Evolutionary conservation across 2,888 invertebrate genomes (phyloP), one percentile per base, ranked within the genome.

Genomic region (Coleophora deauratella): DNA sequence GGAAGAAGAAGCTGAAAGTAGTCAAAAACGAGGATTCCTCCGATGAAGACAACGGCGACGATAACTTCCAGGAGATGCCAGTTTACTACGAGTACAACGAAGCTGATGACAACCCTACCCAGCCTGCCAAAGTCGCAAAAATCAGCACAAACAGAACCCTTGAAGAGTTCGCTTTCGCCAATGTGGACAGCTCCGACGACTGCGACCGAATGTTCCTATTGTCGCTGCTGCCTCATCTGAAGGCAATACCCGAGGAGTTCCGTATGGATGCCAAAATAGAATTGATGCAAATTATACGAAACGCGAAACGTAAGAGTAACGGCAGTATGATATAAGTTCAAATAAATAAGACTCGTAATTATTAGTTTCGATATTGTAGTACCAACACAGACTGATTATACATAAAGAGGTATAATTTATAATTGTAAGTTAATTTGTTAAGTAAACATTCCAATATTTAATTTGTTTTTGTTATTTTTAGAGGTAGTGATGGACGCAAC

Each of bases 181-280:
- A 56, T 44, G 82, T 82, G 0, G 78, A 81, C 34, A 35, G 55
- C 1, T 34, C 42, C 0, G 80, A 81, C 7, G 84, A 84, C 45
- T 54, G 74, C 1, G 85, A 85, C 34, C 78, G 66, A 51, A 54
- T 84, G 61, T 85, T 85, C 44, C 62, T 85, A 3, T 39, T 85
- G 14, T 85, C 85, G 1, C 59, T 85, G 0, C 50, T 82, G 13
- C 82, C 82, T 2, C 82, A 84, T 57, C 53, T 85, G 27, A 82
- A 75, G 49, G 58, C 73, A 0, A 65, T 85, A 43, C 84, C 84
- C 0, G 81, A 84, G 31, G 68, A 74, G 36, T 60, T 59, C 37
- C 61, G 75, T 2, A 51, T 85, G 3, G 77, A 75, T 33, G 76
- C 70, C 8, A 84, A 85, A 60, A 72, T 85, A 71, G 79, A 84